Base-by-base conservation (phyloP, 2,888 invertebrate species). In the Leptopilina myrica region DNA sequence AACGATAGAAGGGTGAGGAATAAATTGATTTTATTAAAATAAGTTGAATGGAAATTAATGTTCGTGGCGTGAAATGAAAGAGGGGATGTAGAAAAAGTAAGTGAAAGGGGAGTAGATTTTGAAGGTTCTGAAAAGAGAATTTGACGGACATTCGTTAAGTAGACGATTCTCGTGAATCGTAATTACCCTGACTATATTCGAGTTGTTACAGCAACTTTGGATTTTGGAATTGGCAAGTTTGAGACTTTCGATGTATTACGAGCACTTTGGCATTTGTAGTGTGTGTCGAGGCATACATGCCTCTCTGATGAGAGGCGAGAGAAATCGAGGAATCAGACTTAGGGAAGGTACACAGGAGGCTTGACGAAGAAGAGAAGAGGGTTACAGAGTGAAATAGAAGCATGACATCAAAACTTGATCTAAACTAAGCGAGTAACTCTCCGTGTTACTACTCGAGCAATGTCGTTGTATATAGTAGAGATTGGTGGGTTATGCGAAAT, bases 341-440 rank as follows among this genome's bases (percentile, higher is more conserved):
- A 15, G 64, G 14, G 56, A 26, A 64, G 59, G 59, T 43, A 80
- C 77, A 77, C 76, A 76, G 80, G 82, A 56, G 73, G 79, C 73
- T 75, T 46, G 46, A 46, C 46, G 46, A 46, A 77, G 73, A 20
- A 76, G 82, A 84, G 81, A 83, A 80, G 81, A 79, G 83, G 80
- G 80, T 78, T 77, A 82, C 80, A 75, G 80, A 76, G 75, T 78
- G 75, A 78, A 67, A 80, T 78, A 80, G 80, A 85, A 85, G 86
- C 85, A 85, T 86, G 87, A 88, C 88, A 89, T 89, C 89, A 88
- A 89, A 89, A 89, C 89, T 89, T 89, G 87, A 88, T 89, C 88
- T 87, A 89, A 89, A 89, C 89, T 89, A 89, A 88, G 88, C 88
- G 87, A 89, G 87, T 89, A 89, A 89, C 89, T 88, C 87, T 83